Conservation (phyloP, 2,797 vertebrate genomes). For the Enteromius fasciolatus region DNA sequence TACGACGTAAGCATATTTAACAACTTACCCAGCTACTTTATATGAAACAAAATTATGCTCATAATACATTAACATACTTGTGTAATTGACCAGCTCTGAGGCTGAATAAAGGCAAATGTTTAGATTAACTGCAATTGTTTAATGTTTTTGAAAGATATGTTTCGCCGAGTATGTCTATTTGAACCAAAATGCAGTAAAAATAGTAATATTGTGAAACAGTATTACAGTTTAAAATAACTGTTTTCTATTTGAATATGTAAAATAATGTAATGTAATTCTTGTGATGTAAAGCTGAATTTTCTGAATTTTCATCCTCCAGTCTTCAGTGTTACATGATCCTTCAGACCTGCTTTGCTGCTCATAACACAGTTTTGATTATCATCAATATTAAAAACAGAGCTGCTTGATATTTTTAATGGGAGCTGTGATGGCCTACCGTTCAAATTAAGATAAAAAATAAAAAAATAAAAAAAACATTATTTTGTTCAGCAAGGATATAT, state of each 20-base stretch:
- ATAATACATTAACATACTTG: not conserved
- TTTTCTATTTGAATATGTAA: not conserved
- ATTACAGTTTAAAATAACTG: not conserved
- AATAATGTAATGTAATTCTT: not conserved
- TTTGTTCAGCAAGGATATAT: not conserved
- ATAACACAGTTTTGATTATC: not conserved
- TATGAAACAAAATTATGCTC: not conserved
- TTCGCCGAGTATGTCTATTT: not conserved
- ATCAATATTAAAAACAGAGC: not conserved
- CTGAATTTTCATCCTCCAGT: not conserved
- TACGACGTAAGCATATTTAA: not conserved
- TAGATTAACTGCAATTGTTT: not conserved
- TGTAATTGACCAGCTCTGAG: not conserved
- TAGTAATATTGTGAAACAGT: not conserved
- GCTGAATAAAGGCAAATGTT: not conserved
- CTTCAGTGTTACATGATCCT: not conserved
- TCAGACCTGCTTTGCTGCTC: not conserved
- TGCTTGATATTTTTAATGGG: not conserved
- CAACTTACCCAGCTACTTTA: constrained; percentile 1
- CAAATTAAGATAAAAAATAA: not conserved
- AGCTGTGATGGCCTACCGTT: not conserved
- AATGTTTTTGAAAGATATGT: not conserved
- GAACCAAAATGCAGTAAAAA: not conserved
- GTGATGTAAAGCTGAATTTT: not conserved
- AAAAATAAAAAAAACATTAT: not conserved